These are phyloP conservation scores for Morone chrysops DNA, from an alignment of 2,113 vertebrate genomes.

Conservation along the genomic window DNA sequence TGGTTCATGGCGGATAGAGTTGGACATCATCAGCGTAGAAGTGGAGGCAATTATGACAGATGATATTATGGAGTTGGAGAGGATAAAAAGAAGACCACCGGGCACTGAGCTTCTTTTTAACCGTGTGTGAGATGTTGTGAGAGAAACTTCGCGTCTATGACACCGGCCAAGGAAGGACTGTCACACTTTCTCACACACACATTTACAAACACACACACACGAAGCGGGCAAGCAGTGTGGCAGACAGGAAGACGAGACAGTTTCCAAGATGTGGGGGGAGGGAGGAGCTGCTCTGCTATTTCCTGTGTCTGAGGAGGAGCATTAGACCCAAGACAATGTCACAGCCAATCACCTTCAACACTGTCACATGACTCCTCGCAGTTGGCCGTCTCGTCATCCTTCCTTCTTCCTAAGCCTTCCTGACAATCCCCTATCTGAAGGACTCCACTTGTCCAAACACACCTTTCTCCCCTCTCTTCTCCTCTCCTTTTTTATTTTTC, in stretches of 20 bases:
- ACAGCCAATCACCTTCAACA: constrained; percentile 77
- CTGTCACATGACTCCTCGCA: constrained; percentile 65
- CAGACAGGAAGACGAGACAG: constrained; percentile 52
- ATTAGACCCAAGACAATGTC: constrained; percentile 77
- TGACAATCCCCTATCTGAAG: constrained; percentile 60
- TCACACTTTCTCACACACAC: background rate
- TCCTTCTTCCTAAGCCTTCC: constrained; percentile 47
- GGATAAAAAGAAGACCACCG: background rate
- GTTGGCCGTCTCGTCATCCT: constrained; percentile 37
- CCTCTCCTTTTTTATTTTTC: background rate
- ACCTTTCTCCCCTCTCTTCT: constrained; percentile 11
- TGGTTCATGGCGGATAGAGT: background rate
- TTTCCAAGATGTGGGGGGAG: constrained; percentile 12
- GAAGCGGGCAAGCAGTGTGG: constrained; percentile 14
- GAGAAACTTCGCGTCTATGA: constrained; percentile 1
- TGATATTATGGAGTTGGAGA: background rate
- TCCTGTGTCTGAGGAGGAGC: constrained; percentile 71
- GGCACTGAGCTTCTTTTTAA: background rate
- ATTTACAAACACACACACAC: constrained; percentile 18
- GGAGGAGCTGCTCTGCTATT: constrained; percentile 51
- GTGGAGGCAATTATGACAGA: background rate
- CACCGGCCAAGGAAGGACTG: background rate
- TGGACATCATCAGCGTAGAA: constrained; percentile 11
- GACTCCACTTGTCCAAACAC: constrained; percentile 61
- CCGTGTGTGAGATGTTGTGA: constrained; percentile 8